phyloP scores from a whole-genome alignment of 1,140 invertebrate genomes.

The Drosophila neocordata region DNA sequence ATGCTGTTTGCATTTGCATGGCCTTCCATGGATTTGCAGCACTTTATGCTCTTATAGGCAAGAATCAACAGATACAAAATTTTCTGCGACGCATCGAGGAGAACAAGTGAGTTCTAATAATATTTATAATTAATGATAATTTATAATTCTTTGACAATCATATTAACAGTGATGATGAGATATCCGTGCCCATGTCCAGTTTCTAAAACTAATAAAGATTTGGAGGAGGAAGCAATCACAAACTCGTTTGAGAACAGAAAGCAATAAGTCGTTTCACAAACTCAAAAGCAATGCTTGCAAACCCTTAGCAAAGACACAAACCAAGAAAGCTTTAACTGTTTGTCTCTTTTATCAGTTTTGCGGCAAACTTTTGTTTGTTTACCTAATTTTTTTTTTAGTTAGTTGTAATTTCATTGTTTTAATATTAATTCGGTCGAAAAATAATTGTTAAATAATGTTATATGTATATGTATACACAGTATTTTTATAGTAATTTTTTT shows the following conservation, averaged over 20 bases:
- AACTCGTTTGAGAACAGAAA: background rate
- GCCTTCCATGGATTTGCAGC: constrained; percentile 75
- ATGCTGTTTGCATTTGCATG: constrained; percentile 68
- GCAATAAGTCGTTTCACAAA: constrained; percentile 26
- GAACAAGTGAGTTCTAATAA: constrained; percentile 58
- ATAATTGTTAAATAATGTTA: background rate
- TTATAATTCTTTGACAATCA: background rate
- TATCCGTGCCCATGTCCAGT: constrained; percentile 60
- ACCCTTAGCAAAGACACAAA: constrained; percentile 22
- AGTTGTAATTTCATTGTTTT: background rate
- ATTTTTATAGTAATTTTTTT: background rate
- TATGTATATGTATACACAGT: background rate
- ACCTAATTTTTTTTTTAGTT: background rate
- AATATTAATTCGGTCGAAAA: background rate
- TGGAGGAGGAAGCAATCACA: background rate
- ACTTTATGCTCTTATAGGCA: constrained; percentile 68
- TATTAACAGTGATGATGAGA: constrained; percentile 62
- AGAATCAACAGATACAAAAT: constrained; percentile 74
- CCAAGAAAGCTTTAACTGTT: constrained; percentile 23
- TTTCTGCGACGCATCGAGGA: constrained; percentile 70
- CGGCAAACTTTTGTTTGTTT: background rate
- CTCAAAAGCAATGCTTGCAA: background rate
- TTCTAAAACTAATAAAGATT: constrained; percentile 35
- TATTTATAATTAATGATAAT: no score
- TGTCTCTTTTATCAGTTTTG: background rate